Evolutionary conservation across 2,113 vertebrate genomes (phyloP), one percentile per base, ranked within the genome.

Genomic region (Bos indicus): DNA sequence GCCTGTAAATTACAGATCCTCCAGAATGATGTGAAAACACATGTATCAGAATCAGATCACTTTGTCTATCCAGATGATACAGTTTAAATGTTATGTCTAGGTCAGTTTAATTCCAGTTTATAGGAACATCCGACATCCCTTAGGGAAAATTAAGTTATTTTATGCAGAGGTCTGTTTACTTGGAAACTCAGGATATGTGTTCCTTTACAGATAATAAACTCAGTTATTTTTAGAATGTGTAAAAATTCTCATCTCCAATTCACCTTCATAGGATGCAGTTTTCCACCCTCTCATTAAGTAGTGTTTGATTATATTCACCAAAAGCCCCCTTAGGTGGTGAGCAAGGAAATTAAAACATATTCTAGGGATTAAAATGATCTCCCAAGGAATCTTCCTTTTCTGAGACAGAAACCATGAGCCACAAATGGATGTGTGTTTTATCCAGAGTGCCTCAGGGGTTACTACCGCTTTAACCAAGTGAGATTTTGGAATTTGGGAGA

Each of bases 231-330:
- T 52, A 94, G n/a, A 92, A 28, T 95, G 89, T 52, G 67, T 91
- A 77, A 90, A 95, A 90, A 67, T 93, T 8, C 8, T 97, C 62
- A 40, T 88, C 88, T 92, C 93, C 36, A 67, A 59, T 74, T 57
- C 56, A 36, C 74, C n/a, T 88, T 59, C 87, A 28, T 52, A 88
- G 67, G 94, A 92, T 86, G 52, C 13, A 52, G 1, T 36, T 91
- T 95, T 91, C n/a, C 36, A 96, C 40, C 5, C 5, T 77, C n/a
- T 91, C 13, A 77, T 86, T 87, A 94, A 60, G 40, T 7, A 40
- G 28, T 86, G 43, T 87, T 97, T 80, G n/a, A 80, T 87, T 97
- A 95, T 92, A 95, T 97, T 95, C 93, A 95, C 59, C 83, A 94
- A 97, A 95, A 59, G 6, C 16, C 30, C 54, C 40, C 59, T 95